Conservation (phyloP, 1,140 invertebrate genomes). For the Drosophila erecta region DNA sequence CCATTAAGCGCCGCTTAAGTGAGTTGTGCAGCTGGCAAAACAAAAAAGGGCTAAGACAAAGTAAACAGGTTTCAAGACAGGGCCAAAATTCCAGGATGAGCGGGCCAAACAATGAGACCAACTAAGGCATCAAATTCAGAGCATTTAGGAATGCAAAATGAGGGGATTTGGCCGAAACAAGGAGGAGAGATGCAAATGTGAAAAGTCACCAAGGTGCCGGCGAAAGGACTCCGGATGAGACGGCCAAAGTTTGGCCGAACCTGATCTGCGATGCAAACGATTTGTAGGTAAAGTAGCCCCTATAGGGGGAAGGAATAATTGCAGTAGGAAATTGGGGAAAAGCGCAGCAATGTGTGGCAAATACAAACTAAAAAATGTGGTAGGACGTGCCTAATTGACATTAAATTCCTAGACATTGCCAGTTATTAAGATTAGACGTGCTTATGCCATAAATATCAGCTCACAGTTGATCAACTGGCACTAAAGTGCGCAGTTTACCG, state of each 20-base stretch:
- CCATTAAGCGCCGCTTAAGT: constrained; percentile 49
- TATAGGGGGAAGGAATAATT: not conserved
- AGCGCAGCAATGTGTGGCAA: not conserved
- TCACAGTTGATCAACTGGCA: not conserved
- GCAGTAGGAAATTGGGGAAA: too few relatives aligned
- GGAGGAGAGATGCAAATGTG: constrained; percentile 29
- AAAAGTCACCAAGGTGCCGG: constrained; percentile 22
- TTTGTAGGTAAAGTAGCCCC: constrained; percentile 17
- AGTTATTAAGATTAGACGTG: too few relatives aligned
- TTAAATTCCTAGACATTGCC: too few relatives aligned
- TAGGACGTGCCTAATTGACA: too few relatives aligned
- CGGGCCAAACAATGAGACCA: constrained; percentile 4
- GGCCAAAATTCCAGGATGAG: constrained; percentile 1
- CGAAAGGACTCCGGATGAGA: constrained; percentile 4
- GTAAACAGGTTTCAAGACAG: not conserved
- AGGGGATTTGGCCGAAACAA: constrained; percentile 14
- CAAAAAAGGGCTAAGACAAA: not conserved
- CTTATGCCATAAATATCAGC: too few relatives aligned
- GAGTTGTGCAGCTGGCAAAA: constrained; percentile 17
- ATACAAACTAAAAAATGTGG: too few relatives aligned
- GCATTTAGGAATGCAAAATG: constrained; percentile 43
- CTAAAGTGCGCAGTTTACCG: not conserved
- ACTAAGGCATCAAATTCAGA: constrained; percentile 43
- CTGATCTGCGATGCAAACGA: constrained; percentile 42
- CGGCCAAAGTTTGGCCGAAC: constrained; percentile 14